Evolutionary conservation across 2,113 vertebrate species (phyloP), one percentile per base, ranked within the genome.

Genomic region (Cyrtonyx montezumae): DNA sequence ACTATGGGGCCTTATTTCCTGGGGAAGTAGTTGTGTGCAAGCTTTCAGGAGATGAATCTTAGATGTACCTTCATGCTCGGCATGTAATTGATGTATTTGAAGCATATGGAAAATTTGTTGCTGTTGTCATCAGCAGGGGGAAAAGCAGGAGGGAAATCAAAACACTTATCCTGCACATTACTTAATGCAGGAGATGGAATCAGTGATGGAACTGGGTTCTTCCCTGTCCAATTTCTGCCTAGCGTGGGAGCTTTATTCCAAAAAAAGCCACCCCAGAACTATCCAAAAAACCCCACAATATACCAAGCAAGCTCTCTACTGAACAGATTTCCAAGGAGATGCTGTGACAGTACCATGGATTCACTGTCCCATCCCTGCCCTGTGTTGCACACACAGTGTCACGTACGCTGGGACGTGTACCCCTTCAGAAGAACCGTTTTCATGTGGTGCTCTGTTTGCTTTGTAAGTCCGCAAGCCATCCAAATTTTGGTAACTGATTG

Each of bases 1-100:
- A 67, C 70, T 81, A 6, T 83, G 76, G 87, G 42, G 55, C 81
- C 36, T 94, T 85, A 93, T 74, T 92, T 85, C 81, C 67, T 90
- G 55, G 91, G 73, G 73, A 94, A 91, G 81, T 69, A 83, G 61
- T 74, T 42, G 79, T 81, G 28, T 4, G 1, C 51, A 74, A 82
- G 56, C 69, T 91, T 83, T 85, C 80, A 79, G 62, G 43, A 83
- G 61, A 74, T 51, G 2, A 82, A 71, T 79, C 62, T 76, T 62
- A 78, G 71, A 9, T 70, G 59, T 61, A 67, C 91, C 55, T 86
- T 87, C 90, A 79, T 83, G 91, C 67, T 84, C 59, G 58, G 62
- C 58, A 66, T 61, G 43, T 51, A 79, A 78, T 80, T 84, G 61
- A 71, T 65, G 1, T 87, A 80, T 75, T 73, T 84, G 77, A 88